Evolutionary conservation across 1,140 invertebrate species (phyloP).

Genomic region (Scaptomyza graminum): DNA sequence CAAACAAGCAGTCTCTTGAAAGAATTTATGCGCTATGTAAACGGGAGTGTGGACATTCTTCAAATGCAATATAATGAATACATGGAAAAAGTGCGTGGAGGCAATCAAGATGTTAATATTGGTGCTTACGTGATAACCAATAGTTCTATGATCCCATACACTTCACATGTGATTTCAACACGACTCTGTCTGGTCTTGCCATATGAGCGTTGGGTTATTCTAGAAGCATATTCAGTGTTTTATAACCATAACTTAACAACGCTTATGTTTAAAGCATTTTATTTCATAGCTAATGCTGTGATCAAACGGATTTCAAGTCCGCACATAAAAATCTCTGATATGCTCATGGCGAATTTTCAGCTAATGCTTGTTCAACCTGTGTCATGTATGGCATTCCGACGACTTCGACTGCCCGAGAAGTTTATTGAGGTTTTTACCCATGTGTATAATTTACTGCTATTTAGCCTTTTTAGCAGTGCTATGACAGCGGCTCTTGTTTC

Average conservation of each 20-base stretch:
- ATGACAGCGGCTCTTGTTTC: conserved; percentile 1
- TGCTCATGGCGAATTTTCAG: background rate
- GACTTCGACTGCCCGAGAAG: background rate
- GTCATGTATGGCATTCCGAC: background rate
- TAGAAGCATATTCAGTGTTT: background rate
- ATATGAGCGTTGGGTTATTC: background rate
- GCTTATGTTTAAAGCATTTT: background rate
- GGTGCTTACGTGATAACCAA: background rate
- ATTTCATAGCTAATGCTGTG: background rate
- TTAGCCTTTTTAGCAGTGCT: background rate
- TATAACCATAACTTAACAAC: background rate
- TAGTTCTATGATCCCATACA: background rate
- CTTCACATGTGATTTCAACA: background rate
- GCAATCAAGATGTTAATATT: background rate
- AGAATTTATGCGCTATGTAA: background rate
- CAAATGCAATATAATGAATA: background rate
- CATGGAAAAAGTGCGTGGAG: background rate
- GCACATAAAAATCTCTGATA: background rate
- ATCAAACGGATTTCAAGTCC: conserved; percentile 7
- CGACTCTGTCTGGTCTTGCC: conserved; percentile 20
- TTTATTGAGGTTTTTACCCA: background rate
- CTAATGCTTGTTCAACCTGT: background rate
- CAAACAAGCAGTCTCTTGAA: background rate
- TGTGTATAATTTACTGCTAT: background rate
- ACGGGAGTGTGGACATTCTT: background rate